Evolutionary conservation across 1,140 invertebrate species (phyloP), one percentile per base, ranked within the genome.

Genomic region (Phthorimaea operculella): DNA sequence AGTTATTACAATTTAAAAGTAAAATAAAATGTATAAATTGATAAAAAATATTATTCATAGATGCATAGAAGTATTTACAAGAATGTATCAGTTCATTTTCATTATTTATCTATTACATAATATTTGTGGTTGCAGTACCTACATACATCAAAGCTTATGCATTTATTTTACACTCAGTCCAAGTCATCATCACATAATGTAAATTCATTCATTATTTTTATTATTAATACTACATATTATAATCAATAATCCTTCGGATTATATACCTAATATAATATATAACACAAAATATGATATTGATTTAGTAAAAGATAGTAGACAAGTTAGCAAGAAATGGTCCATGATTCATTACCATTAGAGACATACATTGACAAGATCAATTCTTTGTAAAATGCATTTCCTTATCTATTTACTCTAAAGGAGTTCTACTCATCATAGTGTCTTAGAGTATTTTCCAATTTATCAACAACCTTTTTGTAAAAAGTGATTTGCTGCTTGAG

Each of bases 401-500:
- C 21, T 10, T 39, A 12, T 39, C 10, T 5, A n/a, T 39, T n/a
- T 12, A 39, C 36, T 12, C 10, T 39, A 39, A 16, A 45, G 33
- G 45, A 28, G 21, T 28, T 28, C 50, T 79, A 82, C 51, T 85
- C 74, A 61, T 86, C 81, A 67, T 74, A 87, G 42, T 82, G 79
- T 47, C 72, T 69, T 4, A 87, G 60, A 15, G 84, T 84, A 49
- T 48, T 65, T 73, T 87, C 83, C 39, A 93, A 76, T 73, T 91
- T 91, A 47, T 87, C 82, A 33, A 93, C 91, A 58, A 93, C 89
- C 62, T 93, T 93, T 79, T 94, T 91, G 86, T 98, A 98, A 86
- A 98, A 98, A 39, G 89, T 89, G 36, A 98, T 95, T 86, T 99
- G 97, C 72, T 95, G 92, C 55, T 86, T 86, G 42, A 99, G 87